A percentile compares a stretch with the other conserved stretches of the same genome.
These are phyloP conservation scores for Auanema freiburgensis DNA, from an alignment of 2,888 invertebrate genomes.

Conservation along the genomic window DNA sequence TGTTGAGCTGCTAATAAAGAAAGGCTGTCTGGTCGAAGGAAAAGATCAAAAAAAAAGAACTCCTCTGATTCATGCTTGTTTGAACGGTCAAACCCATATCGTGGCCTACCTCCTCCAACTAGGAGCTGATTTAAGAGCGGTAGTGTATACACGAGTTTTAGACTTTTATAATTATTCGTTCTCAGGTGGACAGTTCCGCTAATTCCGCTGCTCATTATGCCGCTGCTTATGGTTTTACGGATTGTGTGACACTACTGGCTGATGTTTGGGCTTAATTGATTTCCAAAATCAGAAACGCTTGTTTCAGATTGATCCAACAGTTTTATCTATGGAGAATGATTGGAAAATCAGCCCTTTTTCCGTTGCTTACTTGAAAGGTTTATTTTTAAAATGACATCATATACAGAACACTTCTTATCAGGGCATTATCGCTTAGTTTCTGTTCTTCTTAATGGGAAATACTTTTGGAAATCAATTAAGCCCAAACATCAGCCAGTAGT, in stretches of 20 bases:
- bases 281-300: not conserved
- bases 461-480: no score
- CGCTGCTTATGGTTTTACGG: constrained; percentile 70
- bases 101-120: constrained; percentile 35
- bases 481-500: constrained; percentile 66
- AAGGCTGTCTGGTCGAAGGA: constrained; percentile 58
- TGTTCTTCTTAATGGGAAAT: constrained; percentile 39
- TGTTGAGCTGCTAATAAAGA: constrained; percentile 64
- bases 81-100: constrained; percentile 67
- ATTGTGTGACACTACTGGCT: constrained; percentile 67
- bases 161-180: not conserved
- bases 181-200: constrained; percentile 68
- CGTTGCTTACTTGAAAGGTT: constrained; percentile 68
- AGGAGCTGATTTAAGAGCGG: constrained; percentile 38
- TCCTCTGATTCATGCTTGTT: constrained; percentile 69
- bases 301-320: constrained; percentile 29
- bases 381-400: constrained; percentile 3
- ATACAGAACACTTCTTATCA: constrained; percentile 1
- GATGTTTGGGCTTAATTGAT: constrained; percentile 52
- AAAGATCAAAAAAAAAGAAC: constrained; percentile 68
- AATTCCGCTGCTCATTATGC: constrained; percentile 70
- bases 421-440: constrained; percentile 50
- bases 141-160: no score
- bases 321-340: constrained; percentile 47
- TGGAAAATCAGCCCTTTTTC: constrained; percentile 68